Percentiles rank a stretch among this genome's conserved stretches.
Evolutionary conservation across 2,888 invertebrate genomes (phyloP).

Genomic region (Acholoe squamosa): DNA sequence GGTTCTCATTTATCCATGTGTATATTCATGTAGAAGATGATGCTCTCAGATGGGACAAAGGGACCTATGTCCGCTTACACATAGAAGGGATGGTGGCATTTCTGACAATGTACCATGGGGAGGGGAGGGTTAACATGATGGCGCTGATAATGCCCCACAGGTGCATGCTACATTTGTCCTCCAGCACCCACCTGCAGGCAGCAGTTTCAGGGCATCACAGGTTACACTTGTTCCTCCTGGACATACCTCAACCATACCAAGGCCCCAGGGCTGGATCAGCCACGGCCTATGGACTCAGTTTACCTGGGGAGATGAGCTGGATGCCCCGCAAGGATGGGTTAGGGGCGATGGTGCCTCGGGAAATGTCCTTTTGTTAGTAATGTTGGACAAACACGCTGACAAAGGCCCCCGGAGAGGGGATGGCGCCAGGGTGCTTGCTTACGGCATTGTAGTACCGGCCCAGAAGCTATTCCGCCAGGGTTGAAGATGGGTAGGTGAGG

Average conservation of each 20-base stretch:
- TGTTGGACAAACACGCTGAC: constrained; percentile 59
- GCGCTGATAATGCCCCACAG: background rate
- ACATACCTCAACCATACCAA: background rate
- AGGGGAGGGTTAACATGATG: too few species aligned
- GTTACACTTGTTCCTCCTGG: background rate
- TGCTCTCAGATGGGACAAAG: too few species aligned
- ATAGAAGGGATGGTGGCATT: too few species aligned
- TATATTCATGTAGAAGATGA: too few species aligned
- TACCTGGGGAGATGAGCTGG: background rate
- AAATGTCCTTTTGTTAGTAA: constrained; percentile 58
- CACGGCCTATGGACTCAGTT: background rate
- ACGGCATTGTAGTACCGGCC: constrained; percentile 18
- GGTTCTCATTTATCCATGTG: background rate
- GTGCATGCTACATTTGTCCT: background rate
- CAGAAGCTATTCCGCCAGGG: background rate
- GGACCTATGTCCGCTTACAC: too few species aligned
- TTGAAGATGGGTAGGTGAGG: background rate
- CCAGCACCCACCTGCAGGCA: background rate
- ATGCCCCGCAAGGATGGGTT: background rate
- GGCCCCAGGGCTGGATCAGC: constrained; percentile 21
- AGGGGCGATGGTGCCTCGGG: background rate
- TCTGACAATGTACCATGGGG: too few species aligned
- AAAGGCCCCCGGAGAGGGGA: constrained; percentile 27
- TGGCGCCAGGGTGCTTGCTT: background rate
- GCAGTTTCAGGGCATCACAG: constrained; percentile 35